These are phyloP conservation scores for Lethenteron reissneri DNA, from an alignment of 2,113 vertebrate species.

Conservation along the genomic window DNA sequence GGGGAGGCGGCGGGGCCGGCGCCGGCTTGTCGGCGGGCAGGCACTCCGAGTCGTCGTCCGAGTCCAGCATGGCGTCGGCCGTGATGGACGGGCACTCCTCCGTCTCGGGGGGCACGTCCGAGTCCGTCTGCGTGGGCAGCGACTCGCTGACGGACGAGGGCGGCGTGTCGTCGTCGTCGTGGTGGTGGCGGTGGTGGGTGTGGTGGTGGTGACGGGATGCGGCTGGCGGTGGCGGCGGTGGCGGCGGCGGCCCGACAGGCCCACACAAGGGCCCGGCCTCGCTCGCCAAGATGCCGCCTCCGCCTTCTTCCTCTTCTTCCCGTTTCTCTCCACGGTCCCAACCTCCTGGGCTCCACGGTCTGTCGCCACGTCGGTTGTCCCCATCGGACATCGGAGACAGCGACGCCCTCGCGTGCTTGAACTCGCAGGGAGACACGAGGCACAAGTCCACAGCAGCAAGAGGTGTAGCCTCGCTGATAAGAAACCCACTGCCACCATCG, in stretches of 20 bases:
- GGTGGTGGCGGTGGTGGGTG: constrained; percentile 11
- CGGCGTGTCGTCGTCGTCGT: constrained; percentile 28
- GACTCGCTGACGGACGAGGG: constrained; percentile 50
- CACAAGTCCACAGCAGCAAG: constrained; percentile 71
- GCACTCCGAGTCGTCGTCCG: constrained; percentile 34
- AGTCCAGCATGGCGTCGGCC: constrained; percentile 30
- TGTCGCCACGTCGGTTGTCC: constrained; percentile 18
- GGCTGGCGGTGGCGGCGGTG: no score
- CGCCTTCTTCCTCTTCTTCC: no score
- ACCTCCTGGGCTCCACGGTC: no score
- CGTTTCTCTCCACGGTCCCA: no score
- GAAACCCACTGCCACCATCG: no score
- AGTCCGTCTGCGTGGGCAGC: constrained; percentile 39
- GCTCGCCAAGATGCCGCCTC: no score
- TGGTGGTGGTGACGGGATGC: constrained; percentile 4
- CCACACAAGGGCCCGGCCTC: no score
- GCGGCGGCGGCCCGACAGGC: no score
- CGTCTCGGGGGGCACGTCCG: constrained; percentile 24
- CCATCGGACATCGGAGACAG: constrained; percentile 15
- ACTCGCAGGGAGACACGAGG: constrained; percentile 73
- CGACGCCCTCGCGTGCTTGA: constrained; percentile 40
- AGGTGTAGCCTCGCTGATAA: constrained; percentile 15
- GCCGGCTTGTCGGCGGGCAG: constrained; percentile 17
- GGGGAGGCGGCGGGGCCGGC: constrained; percentile 9
- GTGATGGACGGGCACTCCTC: constrained; percentile 41